Conservation (phyloP, 2,888 invertebrate species). For the Chalcis sispes region DNA sequence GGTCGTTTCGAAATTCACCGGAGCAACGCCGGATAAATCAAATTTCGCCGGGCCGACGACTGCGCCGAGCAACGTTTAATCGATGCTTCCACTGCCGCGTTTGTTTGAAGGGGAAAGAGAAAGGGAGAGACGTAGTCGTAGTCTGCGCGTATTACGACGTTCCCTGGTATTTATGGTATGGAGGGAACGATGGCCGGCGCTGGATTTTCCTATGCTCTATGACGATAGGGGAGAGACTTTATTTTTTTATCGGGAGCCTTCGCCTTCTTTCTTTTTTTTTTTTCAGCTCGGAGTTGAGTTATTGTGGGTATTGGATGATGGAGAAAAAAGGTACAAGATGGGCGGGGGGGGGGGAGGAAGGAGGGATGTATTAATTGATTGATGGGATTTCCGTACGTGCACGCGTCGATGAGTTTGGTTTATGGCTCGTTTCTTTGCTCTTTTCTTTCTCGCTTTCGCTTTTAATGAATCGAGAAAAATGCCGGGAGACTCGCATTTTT, state of each 20-base stretch:
- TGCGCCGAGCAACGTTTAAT: conserved; percentile 34
- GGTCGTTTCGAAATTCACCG: conserved; percentile 36
- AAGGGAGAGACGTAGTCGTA: no score
- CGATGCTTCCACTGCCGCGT: conserved; percentile 1
- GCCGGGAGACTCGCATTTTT: no score
- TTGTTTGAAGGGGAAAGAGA: no score
- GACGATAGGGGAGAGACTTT: background rate
- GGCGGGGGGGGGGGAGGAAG: no score
- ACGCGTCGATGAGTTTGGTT: background rate
- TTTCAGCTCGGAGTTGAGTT: background rate
- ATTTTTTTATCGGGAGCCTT: background rate
- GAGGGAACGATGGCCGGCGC: background rate
- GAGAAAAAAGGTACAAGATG: no score
- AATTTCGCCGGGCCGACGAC: conserved; percentile 21
- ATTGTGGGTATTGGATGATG: background rate
- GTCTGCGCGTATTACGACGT: no score
- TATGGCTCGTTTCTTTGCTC: background rate
- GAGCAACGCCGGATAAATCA: conserved; percentile 44
- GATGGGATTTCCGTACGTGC: conserved; percentile 6
- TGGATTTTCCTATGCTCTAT: conserved; percentile 1
- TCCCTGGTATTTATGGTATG: no score
- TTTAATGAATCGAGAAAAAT: background rate
- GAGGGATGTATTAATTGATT: conserved; percentile 30
- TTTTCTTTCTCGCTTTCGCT: no score
- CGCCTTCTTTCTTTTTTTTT: conserved; percentile 1